These are phyloP conservation scores for Dichetophora obliterata DNA, from an alignment of 2,888 invertebrate genomes.

Conservation along the genomic window DNA sequence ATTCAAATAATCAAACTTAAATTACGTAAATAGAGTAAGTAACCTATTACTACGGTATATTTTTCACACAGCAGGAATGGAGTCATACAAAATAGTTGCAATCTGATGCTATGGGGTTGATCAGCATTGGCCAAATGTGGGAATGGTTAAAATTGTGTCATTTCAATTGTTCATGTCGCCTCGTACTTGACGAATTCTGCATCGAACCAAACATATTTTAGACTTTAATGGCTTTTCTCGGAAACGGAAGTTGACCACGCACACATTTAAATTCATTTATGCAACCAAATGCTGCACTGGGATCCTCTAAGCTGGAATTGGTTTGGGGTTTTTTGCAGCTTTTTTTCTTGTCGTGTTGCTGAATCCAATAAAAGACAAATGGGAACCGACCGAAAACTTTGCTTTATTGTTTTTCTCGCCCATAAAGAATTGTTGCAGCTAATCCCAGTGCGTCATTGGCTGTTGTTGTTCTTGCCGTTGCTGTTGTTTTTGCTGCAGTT, in stretches of 20 bases:
- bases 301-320: background rate
- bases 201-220: background rate
- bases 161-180: slow-evolving; percentile 31
- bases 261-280: slow-evolving; percentile 53
- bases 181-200: slow-evolving; percentile 11
- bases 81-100: background rate
- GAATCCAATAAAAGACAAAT: slow-evolving; percentile 52
- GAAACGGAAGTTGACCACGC: slow-evolving; percentile 29
- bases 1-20: too few species aligned
- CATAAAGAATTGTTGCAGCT: slow-evolving; percentile 39
- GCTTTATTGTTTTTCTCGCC: slow-evolving; percentile 52
- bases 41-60: too few species aligned
- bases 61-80: too few species aligned
- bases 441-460: slow-evolving; percentile 32
- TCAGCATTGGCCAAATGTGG: background rate
- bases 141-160: slow-evolving; percentile 9
- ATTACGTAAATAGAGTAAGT: too few species aligned
- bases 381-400: slow-evolving; percentile 49
- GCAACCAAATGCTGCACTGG: slow-evolving; percentile 10
- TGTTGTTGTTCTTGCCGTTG: background rate
- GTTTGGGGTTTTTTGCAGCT: background rate
- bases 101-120: background rate
- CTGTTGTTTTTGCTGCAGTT: background rate
- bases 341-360: background rate
- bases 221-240: slow-evolving; percentile 18